Evolutionary conservation across 2,113 vertebrate genomes (phyloP).

Genomic region (Nanorana parkeri): DNA sequence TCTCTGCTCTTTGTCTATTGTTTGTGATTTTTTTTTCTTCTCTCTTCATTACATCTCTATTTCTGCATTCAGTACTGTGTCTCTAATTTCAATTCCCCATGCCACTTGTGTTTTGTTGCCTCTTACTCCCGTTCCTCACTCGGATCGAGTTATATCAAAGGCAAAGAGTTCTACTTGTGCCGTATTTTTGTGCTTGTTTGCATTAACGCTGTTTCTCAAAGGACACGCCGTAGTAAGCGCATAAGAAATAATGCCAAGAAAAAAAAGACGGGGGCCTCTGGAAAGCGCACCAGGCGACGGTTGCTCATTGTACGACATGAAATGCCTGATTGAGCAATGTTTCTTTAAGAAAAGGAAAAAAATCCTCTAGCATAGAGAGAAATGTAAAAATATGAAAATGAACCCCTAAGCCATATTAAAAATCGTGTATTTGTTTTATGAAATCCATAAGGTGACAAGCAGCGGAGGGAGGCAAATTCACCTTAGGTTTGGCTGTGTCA

Average conservation of each 20-base stretch:
- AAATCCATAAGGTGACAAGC: not conserved
- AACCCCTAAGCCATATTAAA: not conserved
- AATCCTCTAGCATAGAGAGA: not conserved
- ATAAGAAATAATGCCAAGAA: conserved; percentile 20
- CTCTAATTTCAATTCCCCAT: conserved; percentile 36
- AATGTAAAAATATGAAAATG: conserved; percentile 29
- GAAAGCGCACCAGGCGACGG: not conserved
- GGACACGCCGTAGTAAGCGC: conserved; percentile 11
- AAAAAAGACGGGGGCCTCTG: conserved; percentile 27
- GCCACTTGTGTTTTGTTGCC: conserved; percentile 23
- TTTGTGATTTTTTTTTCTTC: not conserved
- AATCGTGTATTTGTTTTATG: conserved; percentile 21
- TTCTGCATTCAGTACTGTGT: conserved; percentile 8
- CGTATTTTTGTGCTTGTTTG: conserved; percentile 43
- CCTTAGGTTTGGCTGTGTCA: not conserved
- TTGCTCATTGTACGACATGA: conserved; percentile 34
- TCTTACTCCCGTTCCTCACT: conserved; percentile 16
- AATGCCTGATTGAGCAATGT: conserved; percentile 38
- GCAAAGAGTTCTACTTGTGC: conserved; percentile 16
- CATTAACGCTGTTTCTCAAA: conserved; percentile 45
- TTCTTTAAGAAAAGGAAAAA: conserved; percentile 13
- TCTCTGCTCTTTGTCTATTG: conserved; percentile 15
- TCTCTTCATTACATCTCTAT: conserved; percentile 11
- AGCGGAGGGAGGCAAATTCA: not conserved
- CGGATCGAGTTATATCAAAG: conserved; percentile 43